phyloP scores from a whole-genome alignment of 2,888 invertebrate species.

The Odontocerum albicorne region DNA sequence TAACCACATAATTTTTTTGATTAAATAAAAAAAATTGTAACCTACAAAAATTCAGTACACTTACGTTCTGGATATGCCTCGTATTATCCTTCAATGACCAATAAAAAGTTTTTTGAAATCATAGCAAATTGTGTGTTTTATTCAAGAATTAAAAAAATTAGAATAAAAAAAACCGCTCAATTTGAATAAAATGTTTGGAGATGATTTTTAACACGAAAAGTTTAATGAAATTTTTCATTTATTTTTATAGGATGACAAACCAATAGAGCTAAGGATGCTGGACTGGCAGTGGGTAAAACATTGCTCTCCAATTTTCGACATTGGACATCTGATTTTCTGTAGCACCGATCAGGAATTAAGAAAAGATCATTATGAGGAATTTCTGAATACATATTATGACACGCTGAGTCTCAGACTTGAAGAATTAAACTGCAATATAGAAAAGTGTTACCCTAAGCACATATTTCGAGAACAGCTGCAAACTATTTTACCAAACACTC shows the following conservation, averaged over 20 bases:
- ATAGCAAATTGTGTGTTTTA: no score
- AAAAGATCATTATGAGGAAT: conserved; percentile 19
- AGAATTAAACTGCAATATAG: conserved; percentile 18
- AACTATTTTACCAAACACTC: conserved; percentile 12
- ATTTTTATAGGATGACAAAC: conserved; percentile 11
- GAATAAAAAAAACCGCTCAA: no score
- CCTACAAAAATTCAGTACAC: no score
- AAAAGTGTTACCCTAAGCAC: conserved; percentile 15
- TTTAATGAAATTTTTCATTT: no score
- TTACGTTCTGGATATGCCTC: no score
- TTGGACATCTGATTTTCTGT: conserved; percentile 22
- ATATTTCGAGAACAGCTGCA: conserved; percentile 19
- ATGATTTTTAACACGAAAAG: background rate
- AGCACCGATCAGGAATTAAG: conserved; percentile 9
- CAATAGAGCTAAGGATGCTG: conserved; percentile 16
- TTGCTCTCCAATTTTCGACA: conserved; percentile 22
- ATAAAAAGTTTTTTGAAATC: no score
- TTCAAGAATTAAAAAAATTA: no score
- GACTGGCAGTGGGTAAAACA: conserved; percentile 28
- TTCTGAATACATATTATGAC: conserved; percentile 19
- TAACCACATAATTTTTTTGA: no score
- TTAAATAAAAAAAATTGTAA: no score
- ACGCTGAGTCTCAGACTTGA: background rate
- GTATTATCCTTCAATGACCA: no score
- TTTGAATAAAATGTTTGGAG: no score